Conservation (phyloP, 2,113 vertebrate genomes). For the Bagarius yarrelli region DNA sequence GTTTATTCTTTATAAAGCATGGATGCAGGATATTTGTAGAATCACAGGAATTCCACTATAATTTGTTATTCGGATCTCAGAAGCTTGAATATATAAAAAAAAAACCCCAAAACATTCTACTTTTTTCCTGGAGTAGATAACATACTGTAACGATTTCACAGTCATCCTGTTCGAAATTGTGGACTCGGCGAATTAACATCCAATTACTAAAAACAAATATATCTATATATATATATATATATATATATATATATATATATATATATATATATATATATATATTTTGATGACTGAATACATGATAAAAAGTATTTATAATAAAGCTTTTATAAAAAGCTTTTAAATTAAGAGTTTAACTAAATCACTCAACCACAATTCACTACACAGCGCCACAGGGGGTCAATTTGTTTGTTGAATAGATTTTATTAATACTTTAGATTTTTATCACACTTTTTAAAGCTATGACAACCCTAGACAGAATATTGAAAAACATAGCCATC, state of each 20-base stretch:
- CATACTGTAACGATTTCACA: conserved; percentile 6
- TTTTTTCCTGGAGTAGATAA: neutral
- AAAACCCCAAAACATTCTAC: neutral
- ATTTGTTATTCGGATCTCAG: conserved; percentile 9
- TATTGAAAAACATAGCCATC: too few species aligned
- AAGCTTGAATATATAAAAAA: neutral
- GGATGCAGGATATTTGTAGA: neutral
- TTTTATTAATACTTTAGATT: too few species aligned
- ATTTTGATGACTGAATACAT: neutral
- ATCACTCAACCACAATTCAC: too few species aligned
- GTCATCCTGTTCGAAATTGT: neutral
- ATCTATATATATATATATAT: too few species aligned
- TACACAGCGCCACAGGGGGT: too few species aligned
- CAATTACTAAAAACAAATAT: too few species aligned
- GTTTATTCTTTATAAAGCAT: neutral
- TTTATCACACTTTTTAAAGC: too few species aligned
- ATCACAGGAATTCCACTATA: neutral
- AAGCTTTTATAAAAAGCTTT: conserved; percentile 12
- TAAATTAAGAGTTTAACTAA: neutral
- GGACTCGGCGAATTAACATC: neutral
- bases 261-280: too few species aligned
- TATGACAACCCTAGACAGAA: too few species aligned
- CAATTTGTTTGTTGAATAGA: too few species aligned
- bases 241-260: too few species aligned
- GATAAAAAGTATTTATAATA: neutral